phyloP scores from a whole-genome alignment of 2,888 invertebrate species.

The Zaprionus bogoriensis region DNA sequence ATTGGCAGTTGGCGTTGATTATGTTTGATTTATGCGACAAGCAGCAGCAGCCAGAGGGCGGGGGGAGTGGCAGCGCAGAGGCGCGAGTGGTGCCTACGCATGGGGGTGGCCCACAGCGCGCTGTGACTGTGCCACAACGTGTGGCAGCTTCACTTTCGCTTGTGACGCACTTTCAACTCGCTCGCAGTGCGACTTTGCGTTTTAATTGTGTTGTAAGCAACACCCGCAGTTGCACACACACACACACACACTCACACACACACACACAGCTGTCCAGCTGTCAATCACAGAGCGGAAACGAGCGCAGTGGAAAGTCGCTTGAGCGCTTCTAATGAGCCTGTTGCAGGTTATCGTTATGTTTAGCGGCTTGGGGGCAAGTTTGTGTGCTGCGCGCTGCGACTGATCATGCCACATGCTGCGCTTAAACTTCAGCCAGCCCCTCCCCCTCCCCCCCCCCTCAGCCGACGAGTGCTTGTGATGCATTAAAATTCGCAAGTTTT shows the following conservation, averaged over 20 bases:
- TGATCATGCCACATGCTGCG: no score
- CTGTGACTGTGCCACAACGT: slow-evolving; percentile 14
- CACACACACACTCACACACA: no score
- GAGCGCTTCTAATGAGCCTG: no score
- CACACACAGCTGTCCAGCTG: slow-evolving; percentile 63
- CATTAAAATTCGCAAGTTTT: slow-evolving; percentile 76
- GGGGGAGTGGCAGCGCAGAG: background rate
- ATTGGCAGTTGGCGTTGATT: slow-evolving; percentile 71
- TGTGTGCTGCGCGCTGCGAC: no score
- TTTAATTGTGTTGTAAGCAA: slow-evolving; percentile 69
- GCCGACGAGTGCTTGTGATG: slow-evolving; percentile 59
- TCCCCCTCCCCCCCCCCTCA: background rate
- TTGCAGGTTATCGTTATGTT: no score
- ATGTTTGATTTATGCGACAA: slow-evolving; percentile 76
- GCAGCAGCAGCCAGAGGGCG: slow-evolving; percentile 18
- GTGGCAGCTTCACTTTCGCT: slow-evolving; percentile 19
- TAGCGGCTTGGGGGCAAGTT: no score
- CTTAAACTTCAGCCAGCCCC: no score
- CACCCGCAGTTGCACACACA: no score
- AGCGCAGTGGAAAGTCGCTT: slow-evolving; percentile 66
- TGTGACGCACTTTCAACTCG: slow-evolving; percentile 51
- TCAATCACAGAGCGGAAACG: slow-evolving; percentile 67
- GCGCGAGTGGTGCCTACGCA: slow-evolving; percentile 28
- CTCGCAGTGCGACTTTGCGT: slow-evolving; percentile 6
- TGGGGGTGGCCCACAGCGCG: slow-evolving; percentile 30